Evolutionary conservation across 2,113 vertebrate genomes (phyloP).

Genomic region (Siphamia tubifer): DNA sequence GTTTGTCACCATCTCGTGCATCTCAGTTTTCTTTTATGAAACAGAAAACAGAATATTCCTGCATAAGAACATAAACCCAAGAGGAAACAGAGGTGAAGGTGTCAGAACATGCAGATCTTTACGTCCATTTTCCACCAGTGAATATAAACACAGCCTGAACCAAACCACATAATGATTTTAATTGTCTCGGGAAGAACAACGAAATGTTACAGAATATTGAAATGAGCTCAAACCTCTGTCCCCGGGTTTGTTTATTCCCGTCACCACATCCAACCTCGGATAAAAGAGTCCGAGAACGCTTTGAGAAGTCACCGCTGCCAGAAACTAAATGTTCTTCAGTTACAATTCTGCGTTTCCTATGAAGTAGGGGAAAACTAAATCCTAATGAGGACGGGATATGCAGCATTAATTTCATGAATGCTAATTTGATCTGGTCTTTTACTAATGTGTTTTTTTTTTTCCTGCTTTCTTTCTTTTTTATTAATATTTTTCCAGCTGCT

Average conservation of each 20-base stretch:
- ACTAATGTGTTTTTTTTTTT: not conserved
- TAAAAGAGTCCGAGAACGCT: not conserved
- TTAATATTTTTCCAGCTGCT: slow-evolving; percentile 17
- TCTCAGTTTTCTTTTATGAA: too few relatives aligned
- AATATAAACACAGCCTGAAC: too few relatives aligned
- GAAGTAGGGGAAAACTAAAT: not conserved
- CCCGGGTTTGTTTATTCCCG: slow-evolving; percentile 12
- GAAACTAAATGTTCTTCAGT: not conserved
- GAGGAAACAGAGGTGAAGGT: too few relatives aligned
- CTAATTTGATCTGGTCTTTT: slow-evolving; percentile 19
- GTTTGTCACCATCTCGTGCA: too few relatives aligned
- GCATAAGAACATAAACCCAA: too few relatives aligned
- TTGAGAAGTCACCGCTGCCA: slow-evolving; percentile 16
- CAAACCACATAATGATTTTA: too few relatives aligned
- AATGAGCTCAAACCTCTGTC: slow-evolving; percentile 6
- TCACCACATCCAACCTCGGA: not conserved
- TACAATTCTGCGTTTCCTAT: not conserved
- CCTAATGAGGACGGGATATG: not conserved
- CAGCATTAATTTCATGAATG: slow-evolving; percentile 20
- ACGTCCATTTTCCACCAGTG: too few relatives aligned
- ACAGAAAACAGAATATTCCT: too few relatives aligned
- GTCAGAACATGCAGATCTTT: too few relatives aligned
- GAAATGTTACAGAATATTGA: slow-evolving; percentile 10
- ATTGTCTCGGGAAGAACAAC: slow-evolving; percentile 34
- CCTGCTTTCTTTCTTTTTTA: slow-evolving; percentile 12